Base-by-base conservation (phyloP, 2,797 vertebrate species). In the Schizothorax lantsangensis region DNA sequence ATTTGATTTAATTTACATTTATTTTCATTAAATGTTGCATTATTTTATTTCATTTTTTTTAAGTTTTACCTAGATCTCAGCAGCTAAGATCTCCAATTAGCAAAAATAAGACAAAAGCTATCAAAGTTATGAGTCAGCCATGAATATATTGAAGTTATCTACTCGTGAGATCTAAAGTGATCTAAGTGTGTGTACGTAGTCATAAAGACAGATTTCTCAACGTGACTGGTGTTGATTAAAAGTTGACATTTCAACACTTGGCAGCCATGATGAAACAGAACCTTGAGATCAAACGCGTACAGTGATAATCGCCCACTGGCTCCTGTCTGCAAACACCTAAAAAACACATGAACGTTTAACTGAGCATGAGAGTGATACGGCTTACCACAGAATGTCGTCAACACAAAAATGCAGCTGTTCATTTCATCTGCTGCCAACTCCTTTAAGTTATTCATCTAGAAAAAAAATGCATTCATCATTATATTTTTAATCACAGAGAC, bases 401-500 rank as follows among this genome's bases (percentile, higher is more conserved):
- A 81, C 71, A 81, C 71, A 86, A 92, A 93, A 94, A 92, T 93
- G 89, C 92, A 92, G 91, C 90, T 93, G 89, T 92, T 92, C 83
- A 93, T 94, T 94, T 95, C 92, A 95, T 95, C 94, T 93, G 86
- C 94, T 95, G 95, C 94, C 94, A 95, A 94, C 90, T 94, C 92
- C 93, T 94, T 94, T 94, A 95, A 95, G 94, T 95, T 95, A 95
- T 95, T 96, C 95, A 95, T 96, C 94, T 95, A 94, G 93, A 95
- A 86, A 94, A 85, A 93, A 95, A 95, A 94, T 95, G 95, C 94
- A 95, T 96, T 95, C 94, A 95, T 95, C 94, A 95, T 95, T 96
- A 94, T 96, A 95, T 96, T 96, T 96, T 96, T 95, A 96, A 96
- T 96, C 95, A 95, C 94, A 95, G 94, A 95, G 95, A 95, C 95